Evolutionary conservation across 2,888 invertebrate genomes (phyloP).

Genomic region (Carpatolechia fugitivella): DNA sequence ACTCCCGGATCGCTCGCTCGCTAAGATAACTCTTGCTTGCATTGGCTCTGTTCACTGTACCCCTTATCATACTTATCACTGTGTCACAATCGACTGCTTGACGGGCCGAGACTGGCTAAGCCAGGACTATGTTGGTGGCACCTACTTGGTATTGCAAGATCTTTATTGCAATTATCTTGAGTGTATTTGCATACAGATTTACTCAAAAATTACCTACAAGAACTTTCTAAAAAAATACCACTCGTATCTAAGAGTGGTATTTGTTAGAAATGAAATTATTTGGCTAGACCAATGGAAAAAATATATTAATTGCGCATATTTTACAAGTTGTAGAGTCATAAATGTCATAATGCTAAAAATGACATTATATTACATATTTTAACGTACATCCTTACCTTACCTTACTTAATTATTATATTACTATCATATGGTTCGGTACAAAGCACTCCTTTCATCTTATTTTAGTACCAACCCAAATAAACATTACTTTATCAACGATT

Average conservation of each 20-base stretch:
- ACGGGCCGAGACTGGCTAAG: neutral
- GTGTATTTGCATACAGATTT: too few relatives aligned
- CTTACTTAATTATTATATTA: too few relatives aligned
- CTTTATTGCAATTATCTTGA: neutral
- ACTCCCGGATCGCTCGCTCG: neutral
- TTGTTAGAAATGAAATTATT: too few relatives aligned
- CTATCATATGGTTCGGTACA: neutral
- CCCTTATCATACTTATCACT: slow-evolving; percentile 1
- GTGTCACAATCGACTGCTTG: slow-evolving; percentile 5
- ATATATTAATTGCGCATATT: too few relatives aligned
- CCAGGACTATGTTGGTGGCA: neutral
- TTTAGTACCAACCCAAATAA: neutral
- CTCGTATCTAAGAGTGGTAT: too few relatives aligned
- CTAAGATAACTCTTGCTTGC: neutral
- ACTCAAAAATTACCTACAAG: too few relatives aligned
- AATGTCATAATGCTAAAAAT: too few relatives aligned
- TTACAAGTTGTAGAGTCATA: too few relatives aligned
- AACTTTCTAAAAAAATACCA: too few relatives aligned
- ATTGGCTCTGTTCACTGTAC: neutral
- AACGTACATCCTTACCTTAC: too few relatives aligned
- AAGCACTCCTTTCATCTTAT: neutral
- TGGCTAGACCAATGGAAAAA: too few relatives aligned
- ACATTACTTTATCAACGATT: neutral
- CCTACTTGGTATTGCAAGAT: neutral
- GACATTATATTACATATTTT: too few relatives aligned